Base-by-base conservation (phyloP, 2,113 vertebrate genomes). In the Tautogolabrus adspersus region DNA sequence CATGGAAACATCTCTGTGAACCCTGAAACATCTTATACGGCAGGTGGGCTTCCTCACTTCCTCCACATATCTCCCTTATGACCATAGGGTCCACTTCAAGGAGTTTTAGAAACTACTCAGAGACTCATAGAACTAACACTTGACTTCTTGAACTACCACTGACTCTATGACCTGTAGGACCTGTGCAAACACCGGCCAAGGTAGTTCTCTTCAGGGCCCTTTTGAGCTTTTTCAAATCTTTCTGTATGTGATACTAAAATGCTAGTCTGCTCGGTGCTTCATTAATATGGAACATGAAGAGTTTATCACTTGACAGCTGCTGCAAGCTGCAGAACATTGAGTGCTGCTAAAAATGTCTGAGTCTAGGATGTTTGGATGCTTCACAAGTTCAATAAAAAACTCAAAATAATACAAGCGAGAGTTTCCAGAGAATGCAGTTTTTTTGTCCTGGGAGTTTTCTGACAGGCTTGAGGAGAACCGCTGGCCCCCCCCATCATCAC, bases 401-500 rank as follows among this genome's bases (percentile, higher is more conserved):
- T 64, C 60, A 83, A 88, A 83, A 83, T 87, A 85, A 56, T 34
- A 34, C 18, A 12, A 21, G n/a, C 1, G 18, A 52, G 40, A 23
- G 54, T 87, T 85, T 83, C 22, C 38, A 42, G 44, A 80, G 63
- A 83, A 49, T 57, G 40, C 1, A 59, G 40, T 51, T 65, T 34
- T 55, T 65, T 21, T 70, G 72, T 82, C 71, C 54, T 61, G 85
- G 85, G 87, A 88, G 75, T n/a, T 51, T 81, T 85, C 61, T 85
- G 82, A 79, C 70, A 79, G 82, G 40, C 72, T 66, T 60, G 61
- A 60, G 54, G 58, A 79, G 77, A 75, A 72, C 68, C 59, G 26
- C 26, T 81, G 82, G 51, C 75, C 84, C 19, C 30, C n/a, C 62
- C 69, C 72, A 88, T 88, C 77, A 87, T 88, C 79, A 60, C 77